phyloP scores from a whole-genome alignment of 2,113 vertebrate genomes.

The Campylorhamphus procurvoides region DNA sequence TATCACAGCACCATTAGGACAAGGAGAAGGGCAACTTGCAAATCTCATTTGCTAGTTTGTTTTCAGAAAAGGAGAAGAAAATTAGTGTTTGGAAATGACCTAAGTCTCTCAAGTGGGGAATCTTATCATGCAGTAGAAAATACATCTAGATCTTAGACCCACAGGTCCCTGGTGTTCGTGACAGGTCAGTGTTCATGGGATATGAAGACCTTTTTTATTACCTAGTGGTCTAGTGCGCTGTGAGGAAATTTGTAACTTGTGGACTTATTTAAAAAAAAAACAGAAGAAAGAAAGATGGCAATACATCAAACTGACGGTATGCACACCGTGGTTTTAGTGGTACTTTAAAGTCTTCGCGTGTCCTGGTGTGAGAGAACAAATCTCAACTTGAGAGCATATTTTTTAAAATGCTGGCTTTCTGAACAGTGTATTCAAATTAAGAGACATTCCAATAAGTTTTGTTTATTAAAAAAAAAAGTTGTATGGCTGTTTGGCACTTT shows the following conservation, averaged over 20 bases:
- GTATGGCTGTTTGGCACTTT: conserved; percentile 98
- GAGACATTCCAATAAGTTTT: conserved; percentile 82
- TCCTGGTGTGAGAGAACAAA: conserved; percentile 30
- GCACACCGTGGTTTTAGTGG: conserved; percentile 36
- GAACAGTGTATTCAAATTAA: conserved; percentile 67
- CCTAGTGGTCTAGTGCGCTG: conserved; percentile 31
- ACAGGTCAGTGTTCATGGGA: not conserved
- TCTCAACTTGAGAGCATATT: conserved; percentile 56
- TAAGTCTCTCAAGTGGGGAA: not conserved
- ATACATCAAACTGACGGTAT: conserved; percentile 2
- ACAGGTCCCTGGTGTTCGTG: not conserved
- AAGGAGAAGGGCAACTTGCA: conserved; percentile 9
- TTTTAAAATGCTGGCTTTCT: conserved; percentile 64
- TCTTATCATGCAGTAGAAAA: not conserved
- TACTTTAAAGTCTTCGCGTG: conserved; percentile 23
- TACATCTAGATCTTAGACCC: not conserved
- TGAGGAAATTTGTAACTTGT: conserved; percentile 39
- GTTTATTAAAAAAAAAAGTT: conserved; percentile 81
- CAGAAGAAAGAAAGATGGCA: conserved; percentile 11
- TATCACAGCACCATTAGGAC: conserved; percentile 14
- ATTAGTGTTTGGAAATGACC: not conserved
- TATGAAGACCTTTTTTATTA: not conserved
- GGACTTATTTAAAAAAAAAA: conserved; percentile 17
- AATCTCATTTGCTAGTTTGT: conserved; percentile 11
- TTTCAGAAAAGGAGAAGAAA: conserved; percentile 30